Conservation (phyloP, 2,113 vertebrate species). For the Chloroceryle aenea region DNA sequence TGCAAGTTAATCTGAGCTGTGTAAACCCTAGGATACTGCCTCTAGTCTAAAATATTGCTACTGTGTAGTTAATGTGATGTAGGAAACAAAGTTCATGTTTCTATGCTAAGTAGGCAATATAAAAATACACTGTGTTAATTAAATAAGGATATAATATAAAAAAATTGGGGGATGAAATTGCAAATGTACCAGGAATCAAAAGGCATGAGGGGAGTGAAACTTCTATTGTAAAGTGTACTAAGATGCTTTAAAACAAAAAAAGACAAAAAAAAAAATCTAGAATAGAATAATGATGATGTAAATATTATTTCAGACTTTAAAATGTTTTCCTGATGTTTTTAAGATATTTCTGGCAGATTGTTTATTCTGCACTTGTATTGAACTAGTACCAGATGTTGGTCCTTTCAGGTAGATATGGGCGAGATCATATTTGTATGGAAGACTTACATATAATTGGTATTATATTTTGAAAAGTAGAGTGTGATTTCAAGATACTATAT, state of each 20-base stretch:
- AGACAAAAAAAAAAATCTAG: neutral
- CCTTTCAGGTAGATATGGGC: neutral
- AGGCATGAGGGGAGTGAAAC: neutral
- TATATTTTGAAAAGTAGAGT: neutral
- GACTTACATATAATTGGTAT: too few relatives aligned
- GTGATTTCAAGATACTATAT: neutral
- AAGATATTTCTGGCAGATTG: neutral
- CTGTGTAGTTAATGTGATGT: neutral
- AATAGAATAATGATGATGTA: neutral
- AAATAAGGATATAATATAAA: neutral
- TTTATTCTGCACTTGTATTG: neutral
- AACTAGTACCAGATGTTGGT: neutral
- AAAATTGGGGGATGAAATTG: neutral
- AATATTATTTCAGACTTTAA: neutral
- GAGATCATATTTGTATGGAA: neutral
- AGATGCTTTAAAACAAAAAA: neutral
- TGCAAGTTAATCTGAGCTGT: neutral
- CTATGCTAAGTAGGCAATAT: neutral
- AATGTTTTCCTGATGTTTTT: neutral
- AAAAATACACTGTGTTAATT: neutral
- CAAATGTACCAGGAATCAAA: neutral
- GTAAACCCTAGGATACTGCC: slow-evolving; percentile 36
- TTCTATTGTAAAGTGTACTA: neutral
- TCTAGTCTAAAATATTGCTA: neutral
- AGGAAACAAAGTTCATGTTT: neutral